A percentile compares a stretch with the other conserved stretches of the same genome.
These are phyloP conservation scores for Ceratotherium simum DNA, from an alignment of 2,113 vertebrate species.

Conservation along the genomic window DNA sequence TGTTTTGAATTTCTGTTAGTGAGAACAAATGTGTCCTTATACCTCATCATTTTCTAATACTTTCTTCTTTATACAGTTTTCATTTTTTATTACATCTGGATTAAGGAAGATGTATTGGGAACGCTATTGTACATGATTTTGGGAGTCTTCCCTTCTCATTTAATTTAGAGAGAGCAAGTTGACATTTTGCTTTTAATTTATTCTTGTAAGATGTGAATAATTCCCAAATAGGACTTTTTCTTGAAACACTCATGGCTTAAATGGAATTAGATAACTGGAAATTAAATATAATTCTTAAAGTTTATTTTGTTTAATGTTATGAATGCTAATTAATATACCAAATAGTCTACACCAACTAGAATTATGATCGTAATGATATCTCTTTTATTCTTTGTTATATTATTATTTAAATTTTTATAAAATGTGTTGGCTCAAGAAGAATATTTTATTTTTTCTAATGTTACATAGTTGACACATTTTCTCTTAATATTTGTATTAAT, in stretches of 20 bases:
- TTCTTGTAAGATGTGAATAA: slow-evolving; percentile 47
- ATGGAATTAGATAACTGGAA: slow-evolving; percentile 34
- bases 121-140: slow-evolving; percentile 41
- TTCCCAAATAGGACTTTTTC: slow-evolving; percentile 41
- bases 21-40: background rate
- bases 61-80: slow-evolving; percentile 51
- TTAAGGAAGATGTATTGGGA: slow-evolving; percentile 45
- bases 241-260: slow-evolving; percentile 43
- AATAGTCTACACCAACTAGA: background rate
- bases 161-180: slow-evolving; percentile 53
- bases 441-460: slow-evolving; percentile 9
- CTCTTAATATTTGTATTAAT: slow-evolving; percentile 41
- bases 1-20: slow-evolving; percentile 31
- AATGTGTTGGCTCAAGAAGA: slow-evolving; percentile 46
- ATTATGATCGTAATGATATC: background rate
- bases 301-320: slow-evolving; percentile 48
- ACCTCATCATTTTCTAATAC: slow-evolving; percentile 6
- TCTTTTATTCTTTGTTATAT: slow-evolving; percentile 15
- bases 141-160: slow-evolving; percentile 13
- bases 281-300: slow-evolving; percentile 51
- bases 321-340: slow-evolving; percentile 22
- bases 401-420: slow-evolving; percentile 54
- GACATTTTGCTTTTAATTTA: slow-evolving; percentile 70
- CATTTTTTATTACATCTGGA: slow-evolving; percentile 44
- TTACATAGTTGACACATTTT: background rate